Percentiles rank a stretch among this genome's conserved stretches.
Evolutionary conservation across 2,888 invertebrate species (phyloP).

Genomic region (Axea sp.): DNA sequence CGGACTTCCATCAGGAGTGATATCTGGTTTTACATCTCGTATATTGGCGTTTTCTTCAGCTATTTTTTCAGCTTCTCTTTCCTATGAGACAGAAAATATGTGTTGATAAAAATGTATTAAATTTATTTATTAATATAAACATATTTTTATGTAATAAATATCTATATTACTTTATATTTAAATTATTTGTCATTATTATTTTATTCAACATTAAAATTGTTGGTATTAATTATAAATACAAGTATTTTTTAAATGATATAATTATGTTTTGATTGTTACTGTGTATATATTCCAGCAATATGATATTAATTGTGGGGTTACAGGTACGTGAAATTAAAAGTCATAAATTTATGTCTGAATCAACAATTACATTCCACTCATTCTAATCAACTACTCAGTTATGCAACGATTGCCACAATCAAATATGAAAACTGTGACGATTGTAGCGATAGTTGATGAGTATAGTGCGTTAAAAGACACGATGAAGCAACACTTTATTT

Average conservation of each 20-base stretch:
- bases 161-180: no score
- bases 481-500: conserved; percentile 67
- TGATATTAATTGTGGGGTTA: conserved; percentile 18
- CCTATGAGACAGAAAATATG: conserved; percentile 64
- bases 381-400: conserved; percentile 74
- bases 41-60: conserved; percentile 71
- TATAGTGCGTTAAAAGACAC: conserved; percentile 8
- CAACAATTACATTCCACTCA: conserved; percentile 70
- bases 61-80: conserved; percentile 75
- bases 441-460: conserved; percentile 45
- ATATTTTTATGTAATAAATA: no score
- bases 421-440: conserved; percentile 50
- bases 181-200: no score
- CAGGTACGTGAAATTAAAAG: background rate
- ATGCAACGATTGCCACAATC: conserved; percentile 73
- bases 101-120: background rate
- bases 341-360: conserved; percentile 37
- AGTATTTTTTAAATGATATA: no score
- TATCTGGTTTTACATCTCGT: conserved; percentile 74
- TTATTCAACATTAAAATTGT: no score
- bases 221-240: no score
- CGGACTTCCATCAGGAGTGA: conserved; percentile 70
- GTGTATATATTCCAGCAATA: background rate
- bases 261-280: no score
- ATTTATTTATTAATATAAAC: no score